Base-by-base conservation (phyloP, 1,140 invertebrate genomes). In the Trichonephila inaurata region DNA sequence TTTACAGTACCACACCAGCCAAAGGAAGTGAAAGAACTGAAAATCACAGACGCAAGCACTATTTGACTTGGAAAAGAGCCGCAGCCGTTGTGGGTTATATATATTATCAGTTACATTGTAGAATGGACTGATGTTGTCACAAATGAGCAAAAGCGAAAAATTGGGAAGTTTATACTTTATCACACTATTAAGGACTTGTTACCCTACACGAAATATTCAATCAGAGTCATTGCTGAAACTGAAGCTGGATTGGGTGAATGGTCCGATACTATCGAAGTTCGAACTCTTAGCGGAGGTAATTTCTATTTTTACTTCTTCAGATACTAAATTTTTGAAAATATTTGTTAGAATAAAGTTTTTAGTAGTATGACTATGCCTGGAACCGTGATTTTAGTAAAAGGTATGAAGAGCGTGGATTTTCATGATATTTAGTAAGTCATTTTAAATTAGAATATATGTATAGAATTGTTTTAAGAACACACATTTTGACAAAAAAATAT, bases 1-100 rank as follows among this genome's bases (percentile, higher is more conserved):
- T 64, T 91, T 91, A 18, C 60, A 93, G 92, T 93, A 21, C 92
- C 92, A 60, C 14, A 21, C 19, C 8, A 24, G 0, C 92, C 92
- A n/a, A 33, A 19, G 5, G 51, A 87, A 28, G n/a, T 93, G 0
- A 21, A 40, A 44, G 24, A 7, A 40, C 12, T 44, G n/a, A 66
- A 24, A 3, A 33, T 62, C 3, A 88, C 66, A 8, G 58, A 81
- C 28, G 24, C 83, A 12, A 89, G 19, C 33, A 77, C 4, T 2
- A 19, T n/a, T 33, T 93, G n/a, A 66, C 28, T 28, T 93, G 92
- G 92, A n/a, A n/a, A 89, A 16, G 66, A 61, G 21, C 92, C 92
- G 16, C 1, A 21, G 7, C 61, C 72, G 0, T 40, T 1, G 66
- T 60, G 2, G 92, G 92, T 3, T n/a, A n/a, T n/a, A n/a, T 12